phyloP scores from a whole-genome alignment of 2,797 vertebrate genomes.

The Rhadinocentrus ornatus region DNA sequence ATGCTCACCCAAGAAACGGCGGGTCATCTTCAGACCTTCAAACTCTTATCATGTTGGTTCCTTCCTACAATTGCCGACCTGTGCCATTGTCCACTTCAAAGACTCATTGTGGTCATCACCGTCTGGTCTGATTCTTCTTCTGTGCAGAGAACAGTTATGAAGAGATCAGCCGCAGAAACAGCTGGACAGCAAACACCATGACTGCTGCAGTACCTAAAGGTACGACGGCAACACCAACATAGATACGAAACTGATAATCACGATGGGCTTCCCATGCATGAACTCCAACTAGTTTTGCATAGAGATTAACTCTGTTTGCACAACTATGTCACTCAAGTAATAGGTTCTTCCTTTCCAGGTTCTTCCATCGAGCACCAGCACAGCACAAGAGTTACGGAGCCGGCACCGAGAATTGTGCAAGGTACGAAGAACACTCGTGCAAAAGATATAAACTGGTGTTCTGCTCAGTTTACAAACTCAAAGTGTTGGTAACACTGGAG shows the following conservation, averaged over 20 bases:
- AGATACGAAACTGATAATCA: slow-evolving; percentile 13
- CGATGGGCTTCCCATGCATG: not conserved
- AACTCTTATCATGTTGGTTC: slow-evolving; percentile 60
- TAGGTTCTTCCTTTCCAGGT: slow-evolving; percentile 54
- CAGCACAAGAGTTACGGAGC: slow-evolving; percentile 77
- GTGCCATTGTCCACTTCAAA: slow-evolving; percentile 66
- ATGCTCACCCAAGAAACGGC: slow-evolving; percentile 64
- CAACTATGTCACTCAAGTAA: not conserved
- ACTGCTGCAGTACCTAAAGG: slow-evolving; percentile 79
- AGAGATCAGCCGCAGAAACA: slow-evolving; percentile 85
- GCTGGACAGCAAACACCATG: slow-evolving; percentile 80
- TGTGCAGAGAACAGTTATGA: slow-evolving; percentile 83
- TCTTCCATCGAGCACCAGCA: slow-evolving; percentile 83
- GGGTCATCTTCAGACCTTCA: slow-evolving; percentile 74
- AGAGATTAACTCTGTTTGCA: not conserved
- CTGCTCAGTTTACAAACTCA: too few relatives aligned
- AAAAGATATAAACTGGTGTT: too few relatives aligned
- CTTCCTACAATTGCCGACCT: slow-evolving; percentile 61
- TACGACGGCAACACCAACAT: slow-evolving; percentile 35
- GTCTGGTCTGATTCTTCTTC: slow-evolving; percentile 46
- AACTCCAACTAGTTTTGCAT: slow-evolving; percentile 3
- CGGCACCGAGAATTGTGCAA: slow-evolving; percentile 73
- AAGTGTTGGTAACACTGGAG: too few relatives aligned
- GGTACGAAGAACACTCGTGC: slow-evolving; percentile 56
- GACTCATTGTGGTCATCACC: slow-evolving; percentile 28